phyloP scores from a whole-genome alignment of 2,113 vertebrate species.

The Fregata magnificens region DNA sequence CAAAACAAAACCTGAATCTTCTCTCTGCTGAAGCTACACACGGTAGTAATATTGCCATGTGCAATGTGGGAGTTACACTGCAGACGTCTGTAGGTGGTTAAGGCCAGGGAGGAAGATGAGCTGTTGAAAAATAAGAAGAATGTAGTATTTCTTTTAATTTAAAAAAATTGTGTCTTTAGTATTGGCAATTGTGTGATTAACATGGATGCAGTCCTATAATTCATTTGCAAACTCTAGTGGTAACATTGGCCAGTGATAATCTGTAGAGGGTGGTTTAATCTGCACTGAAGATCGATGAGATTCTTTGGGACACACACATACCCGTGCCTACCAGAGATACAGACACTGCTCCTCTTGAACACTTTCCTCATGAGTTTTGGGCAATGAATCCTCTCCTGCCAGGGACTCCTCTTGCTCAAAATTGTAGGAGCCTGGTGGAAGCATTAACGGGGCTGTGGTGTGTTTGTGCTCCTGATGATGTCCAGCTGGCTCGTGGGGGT shows the following conservation, averaged over 20 bases:
- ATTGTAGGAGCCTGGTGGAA: fast-evolving
- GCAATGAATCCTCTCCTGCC: fast-evolving
- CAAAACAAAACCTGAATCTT: not conserved
- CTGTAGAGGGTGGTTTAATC: not conserved
- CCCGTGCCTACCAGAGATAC: not conserved
- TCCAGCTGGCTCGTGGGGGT: not conserved
- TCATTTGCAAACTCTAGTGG: not conserved
- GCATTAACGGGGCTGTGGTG: not conserved
- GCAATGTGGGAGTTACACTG: not conserved
- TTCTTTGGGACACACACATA: not conserved
- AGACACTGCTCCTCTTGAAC: not conserved
- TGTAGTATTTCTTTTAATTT: not conserved
- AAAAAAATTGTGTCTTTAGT: not conserved
- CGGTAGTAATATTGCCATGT: not conserved
- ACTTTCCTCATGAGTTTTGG: not conserved
- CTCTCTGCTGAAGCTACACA: not conserved
- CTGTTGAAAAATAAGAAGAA: not conserved
- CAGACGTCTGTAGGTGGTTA: not conserved
- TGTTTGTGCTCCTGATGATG: not conserved
- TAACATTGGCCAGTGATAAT: not conserved
- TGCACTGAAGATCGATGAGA: not conserved
- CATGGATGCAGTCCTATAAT: not conserved
- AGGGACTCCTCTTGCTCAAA: not conserved
- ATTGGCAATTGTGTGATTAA: not conserved
- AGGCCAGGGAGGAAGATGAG: not conserved